phyloP scores from a whole-genome alignment of 2,888 invertebrate species.

The Hedychridium roseum region DNA sequence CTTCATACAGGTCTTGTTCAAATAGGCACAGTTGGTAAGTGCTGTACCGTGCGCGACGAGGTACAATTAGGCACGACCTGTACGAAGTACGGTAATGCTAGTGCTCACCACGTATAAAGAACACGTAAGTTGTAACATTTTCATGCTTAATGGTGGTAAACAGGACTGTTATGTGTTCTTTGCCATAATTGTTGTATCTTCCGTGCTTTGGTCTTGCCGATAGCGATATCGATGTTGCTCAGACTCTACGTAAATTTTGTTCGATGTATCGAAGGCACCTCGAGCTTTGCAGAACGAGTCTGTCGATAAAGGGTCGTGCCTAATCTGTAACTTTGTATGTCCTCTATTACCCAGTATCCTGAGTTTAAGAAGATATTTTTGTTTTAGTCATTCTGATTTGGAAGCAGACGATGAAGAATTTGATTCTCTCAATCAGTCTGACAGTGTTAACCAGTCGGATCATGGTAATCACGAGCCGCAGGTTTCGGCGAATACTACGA shows the following conservation, averaged over 20 bases:
- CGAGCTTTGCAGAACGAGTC: constrained; percentile 11
- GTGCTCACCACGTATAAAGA: constrained; percentile 30
- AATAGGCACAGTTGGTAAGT: constrained; percentile 42
- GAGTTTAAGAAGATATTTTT: constrained; percentile 16
- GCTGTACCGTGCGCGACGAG: constrained; percentile 29
- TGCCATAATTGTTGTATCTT: background rate
- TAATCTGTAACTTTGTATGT: constrained; percentile 26
- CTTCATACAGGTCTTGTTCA: constrained; percentile 45
- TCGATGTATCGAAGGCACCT: constrained; percentile 1
- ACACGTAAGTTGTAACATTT: constrained; percentile 27
- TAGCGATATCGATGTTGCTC: background rate
- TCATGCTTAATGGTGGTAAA: background rate
- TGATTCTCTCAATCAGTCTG: constrained; percentile 67
- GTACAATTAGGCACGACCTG: constrained; percentile 45
- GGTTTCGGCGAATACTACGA: constrained; percentile 41
- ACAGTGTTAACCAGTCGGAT: constrained; percentile 54
- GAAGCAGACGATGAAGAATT: constrained; percentile 70
- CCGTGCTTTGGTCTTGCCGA: background rate
- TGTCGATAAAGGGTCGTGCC: constrained; percentile 37
- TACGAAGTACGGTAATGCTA: constrained; percentile 46
- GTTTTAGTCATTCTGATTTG: constrained; percentile 67
- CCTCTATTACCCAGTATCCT: no score
- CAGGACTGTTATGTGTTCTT: background rate
- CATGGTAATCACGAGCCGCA: constrained; percentile 51
- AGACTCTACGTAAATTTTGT: background rate